These are phyloP conservation scores for Drosophila nigricruria DNA, from an alignment of 2,888 invertebrate species.

Conservation along the genomic window DNA sequence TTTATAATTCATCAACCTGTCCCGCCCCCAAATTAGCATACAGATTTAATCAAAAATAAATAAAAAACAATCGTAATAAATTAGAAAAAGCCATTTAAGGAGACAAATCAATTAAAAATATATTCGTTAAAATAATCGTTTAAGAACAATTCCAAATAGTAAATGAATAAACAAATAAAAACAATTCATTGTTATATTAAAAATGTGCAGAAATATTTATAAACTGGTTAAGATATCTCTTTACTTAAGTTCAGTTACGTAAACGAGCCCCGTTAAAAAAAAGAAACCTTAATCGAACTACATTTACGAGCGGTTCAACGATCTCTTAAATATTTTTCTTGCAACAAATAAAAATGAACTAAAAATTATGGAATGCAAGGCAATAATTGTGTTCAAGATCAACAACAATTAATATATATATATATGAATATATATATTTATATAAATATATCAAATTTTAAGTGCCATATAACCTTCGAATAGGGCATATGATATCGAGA, in stretches of 20 bases:
- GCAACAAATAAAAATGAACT: conserved; percentile 16
- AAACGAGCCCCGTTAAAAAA: conserved; percentile 13
- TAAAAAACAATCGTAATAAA: conserved; percentile 1
- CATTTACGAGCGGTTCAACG: conserved; percentile 49
- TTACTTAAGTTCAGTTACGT: conserved; percentile 5
- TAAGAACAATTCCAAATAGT: conserved; percentile 2
- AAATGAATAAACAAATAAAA: not conserved
- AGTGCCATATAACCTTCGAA: conserved; percentile 60
- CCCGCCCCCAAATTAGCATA: not conserved
- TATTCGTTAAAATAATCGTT: not conserved
- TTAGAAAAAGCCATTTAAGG: conserved; percentile 5
- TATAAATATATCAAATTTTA: conserved; percentile 50
- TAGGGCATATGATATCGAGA: conserved; percentile 41
- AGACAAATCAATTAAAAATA: not conserved
- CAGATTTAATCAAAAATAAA: not conserved
- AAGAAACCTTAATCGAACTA: conserved; percentile 8
- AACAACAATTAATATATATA: conserved; percentile 23
- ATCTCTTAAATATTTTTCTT: conserved; percentile 42
- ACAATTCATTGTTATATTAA: not conserved
- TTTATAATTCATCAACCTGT: not conserved
- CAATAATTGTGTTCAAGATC: conserved; percentile 54
- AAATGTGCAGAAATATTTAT: not conserved
- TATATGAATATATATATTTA: not conserved
- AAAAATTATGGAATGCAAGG: conserved; percentile 37
- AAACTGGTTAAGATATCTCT: conserved; percentile 13